Conservation (phyloP, 2,113 vertebrate species). For the Ivindomyrus marchei region DNA sequence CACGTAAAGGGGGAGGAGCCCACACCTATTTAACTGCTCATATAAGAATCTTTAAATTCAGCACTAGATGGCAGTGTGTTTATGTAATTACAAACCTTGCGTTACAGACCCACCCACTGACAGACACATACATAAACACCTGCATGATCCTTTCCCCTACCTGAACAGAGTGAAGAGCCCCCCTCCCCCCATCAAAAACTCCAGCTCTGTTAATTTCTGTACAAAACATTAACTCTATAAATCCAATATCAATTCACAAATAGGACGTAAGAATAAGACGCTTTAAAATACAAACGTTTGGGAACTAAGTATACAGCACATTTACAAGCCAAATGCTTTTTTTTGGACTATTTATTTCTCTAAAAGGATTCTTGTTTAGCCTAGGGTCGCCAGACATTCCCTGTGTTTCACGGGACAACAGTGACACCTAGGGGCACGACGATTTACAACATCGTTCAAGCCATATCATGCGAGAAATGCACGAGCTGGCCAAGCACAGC, state of each 20-base stretch:
- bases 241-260: neutral
- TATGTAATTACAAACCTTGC: neutral
- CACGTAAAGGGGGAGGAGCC: neutral
- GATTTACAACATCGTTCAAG: neutral
- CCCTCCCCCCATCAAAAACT: neutral
- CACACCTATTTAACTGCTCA: neutral
- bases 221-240: neutral
- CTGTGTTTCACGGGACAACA: slow-evolving; percentile 46
- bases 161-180: neutral
- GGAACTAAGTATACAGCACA: neutral
- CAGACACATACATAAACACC: neutral
- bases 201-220: neutral
- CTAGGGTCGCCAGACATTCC: neutral
- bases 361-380: neutral
- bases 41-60: neutral
- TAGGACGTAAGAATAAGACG: neutral
- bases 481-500: neutral
- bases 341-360: neutral
- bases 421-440: slow-evolving; percentile 53
- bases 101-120: neutral
- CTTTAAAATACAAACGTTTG: neutral
- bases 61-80: neutral
- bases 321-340: neutral
- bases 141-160: neutral
- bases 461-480: neutral